phyloP scores from a whole-genome alignment of 1,140 invertebrate species.

The Anadara kagoshimensis region DNA sequence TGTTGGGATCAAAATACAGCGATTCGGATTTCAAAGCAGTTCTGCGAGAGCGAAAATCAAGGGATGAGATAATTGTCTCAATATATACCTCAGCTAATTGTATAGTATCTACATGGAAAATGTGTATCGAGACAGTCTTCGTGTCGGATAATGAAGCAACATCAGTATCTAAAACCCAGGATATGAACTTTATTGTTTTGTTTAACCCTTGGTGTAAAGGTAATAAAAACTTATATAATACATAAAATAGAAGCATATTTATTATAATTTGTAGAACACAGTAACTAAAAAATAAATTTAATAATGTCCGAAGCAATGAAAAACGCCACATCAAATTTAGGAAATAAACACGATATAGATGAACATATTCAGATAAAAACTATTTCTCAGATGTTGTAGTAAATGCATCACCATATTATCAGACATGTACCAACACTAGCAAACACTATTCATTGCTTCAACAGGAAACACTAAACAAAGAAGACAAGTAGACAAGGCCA shows the following conservation, averaged over 20 bases:
- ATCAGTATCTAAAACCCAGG: conserved; percentile 2
- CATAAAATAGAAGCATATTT: too few relatives aligned
- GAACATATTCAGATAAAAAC: too few relatives aligned
- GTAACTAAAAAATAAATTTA: neutral
- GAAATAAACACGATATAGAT: neutral
- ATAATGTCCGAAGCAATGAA: neutral
- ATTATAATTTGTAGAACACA: neutral
- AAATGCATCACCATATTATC: too few relatives aligned
- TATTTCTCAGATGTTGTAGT: too few relatives aligned
- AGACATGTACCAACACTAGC: too few relatives aligned
- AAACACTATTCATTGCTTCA: too few relatives aligned
- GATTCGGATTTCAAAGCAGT: conserved; percentile 16
- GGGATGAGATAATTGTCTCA: neutral
- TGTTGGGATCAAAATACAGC: conserved; percentile 3
- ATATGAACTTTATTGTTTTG: conserved; percentile 24
- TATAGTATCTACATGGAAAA: conserved; percentile 18
- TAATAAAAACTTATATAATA: too few relatives aligned
- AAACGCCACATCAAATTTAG: too few relatives aligned
- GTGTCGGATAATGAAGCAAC: neutral
- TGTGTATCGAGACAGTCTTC: conserved; percentile 20
- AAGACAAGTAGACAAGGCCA: too few relatives aligned
- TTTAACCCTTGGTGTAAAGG: conserved; percentile 48
- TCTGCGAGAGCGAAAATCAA: conserved; percentile 3
- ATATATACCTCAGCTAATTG: conserved; percentile 19
- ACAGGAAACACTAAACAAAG: too few relatives aligned